phyloP scores from a whole-genome alignment of 2,888 invertebrate species.

The Xylota segnis region DNA sequence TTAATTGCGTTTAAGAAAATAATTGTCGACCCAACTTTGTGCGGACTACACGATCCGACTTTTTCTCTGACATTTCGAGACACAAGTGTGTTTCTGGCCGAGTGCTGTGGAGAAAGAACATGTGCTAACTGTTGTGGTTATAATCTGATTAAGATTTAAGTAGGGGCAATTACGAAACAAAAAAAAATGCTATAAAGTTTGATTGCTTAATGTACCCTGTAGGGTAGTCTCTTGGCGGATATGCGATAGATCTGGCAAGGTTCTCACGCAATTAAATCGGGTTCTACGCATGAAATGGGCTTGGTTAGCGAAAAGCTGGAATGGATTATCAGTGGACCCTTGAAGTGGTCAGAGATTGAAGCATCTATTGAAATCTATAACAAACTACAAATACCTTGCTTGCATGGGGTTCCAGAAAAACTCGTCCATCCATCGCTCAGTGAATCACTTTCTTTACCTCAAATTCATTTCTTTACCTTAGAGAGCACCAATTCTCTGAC shows the following conservation, averaged over 20 bases:
- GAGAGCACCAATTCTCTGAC: too few relatives aligned
- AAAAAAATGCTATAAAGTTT: not conserved
- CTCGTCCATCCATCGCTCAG: too few relatives aligned
- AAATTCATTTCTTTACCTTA: too few relatives aligned
- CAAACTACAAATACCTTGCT: too few relatives aligned
- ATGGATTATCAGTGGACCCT: too few relatives aligned
- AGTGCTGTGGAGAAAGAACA: not conserved
- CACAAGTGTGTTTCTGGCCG: not conserved
- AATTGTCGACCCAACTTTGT: not conserved
- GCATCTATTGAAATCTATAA: too few relatives aligned
- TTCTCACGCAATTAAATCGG: not conserved
- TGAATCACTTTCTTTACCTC: too few relatives aligned
- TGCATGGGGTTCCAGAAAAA: too few relatives aligned
- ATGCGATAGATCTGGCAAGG: not conserved
- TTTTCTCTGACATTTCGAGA: constrained; percentile 4
- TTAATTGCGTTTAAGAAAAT: not conserved
- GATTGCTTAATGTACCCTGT: not conserved
- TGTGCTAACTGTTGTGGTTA: not conserved
- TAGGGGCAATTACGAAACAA: not conserved
- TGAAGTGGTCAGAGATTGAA: too few relatives aligned
- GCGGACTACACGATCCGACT: not conserved
- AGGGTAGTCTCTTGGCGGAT: not conserved
- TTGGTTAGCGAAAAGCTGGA: too few relatives aligned
- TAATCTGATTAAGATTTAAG: not conserved
- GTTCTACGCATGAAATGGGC: too few relatives aligned